Conservation (phyloP, 2,888 invertebrate genomes). For the Nowickia ferox region DNA sequence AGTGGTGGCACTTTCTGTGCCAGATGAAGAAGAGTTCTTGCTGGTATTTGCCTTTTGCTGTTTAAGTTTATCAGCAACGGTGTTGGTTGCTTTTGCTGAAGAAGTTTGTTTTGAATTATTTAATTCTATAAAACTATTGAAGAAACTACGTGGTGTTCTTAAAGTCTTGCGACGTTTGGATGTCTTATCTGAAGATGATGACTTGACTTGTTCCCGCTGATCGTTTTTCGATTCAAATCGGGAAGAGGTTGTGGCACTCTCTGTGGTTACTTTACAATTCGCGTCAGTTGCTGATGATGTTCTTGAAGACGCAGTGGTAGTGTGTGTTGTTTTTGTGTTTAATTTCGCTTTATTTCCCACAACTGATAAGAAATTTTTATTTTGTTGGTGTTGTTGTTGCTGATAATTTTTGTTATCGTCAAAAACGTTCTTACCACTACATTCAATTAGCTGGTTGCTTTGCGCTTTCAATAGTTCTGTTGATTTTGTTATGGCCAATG, state of each 20-base stretch:
- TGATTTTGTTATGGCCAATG: slow-evolving; percentile 46
- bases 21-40: not conserved
- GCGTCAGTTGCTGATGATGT: slow-evolving; percentile 65
- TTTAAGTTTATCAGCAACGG: slow-evolving; percentile 16
- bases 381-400: slow-evolving; percentile 56
- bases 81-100: slow-evolving; percentile 62
- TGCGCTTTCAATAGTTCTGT: slow-evolving; percentile 35
- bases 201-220: slow-evolving; percentile 44
- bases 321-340: slow-evolving; percentile 67
- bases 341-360: slow-evolving; percentile 74
- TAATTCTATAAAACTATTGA: slow-evolving; percentile 57
- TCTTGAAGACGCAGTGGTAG: slow-evolving; percentile 38
- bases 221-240: slow-evolving; percentile 41
- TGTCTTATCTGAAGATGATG: slow-evolving; percentile 72
- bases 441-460: slow-evolving; percentile 70
- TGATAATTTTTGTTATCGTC: slow-evolving; percentile 71
- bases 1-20: slow-evolving; percentile 39
- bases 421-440: slow-evolving; percentile 61
- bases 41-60: slow-evolving; percentile 21
- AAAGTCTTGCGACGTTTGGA: slow-evolving; percentile 77
- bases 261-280: slow-evolving; percentile 43
- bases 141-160: slow-evolving; percentile 75
- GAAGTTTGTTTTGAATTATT: slow-evolving; percentile 42
- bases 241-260: slow-evolving; percentile 51
- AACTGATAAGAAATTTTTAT: slow-evolving; percentile 74